Conservation (phyloP, 2,888 invertebrate species). For the Ichneumoninae sp. region DNA sequence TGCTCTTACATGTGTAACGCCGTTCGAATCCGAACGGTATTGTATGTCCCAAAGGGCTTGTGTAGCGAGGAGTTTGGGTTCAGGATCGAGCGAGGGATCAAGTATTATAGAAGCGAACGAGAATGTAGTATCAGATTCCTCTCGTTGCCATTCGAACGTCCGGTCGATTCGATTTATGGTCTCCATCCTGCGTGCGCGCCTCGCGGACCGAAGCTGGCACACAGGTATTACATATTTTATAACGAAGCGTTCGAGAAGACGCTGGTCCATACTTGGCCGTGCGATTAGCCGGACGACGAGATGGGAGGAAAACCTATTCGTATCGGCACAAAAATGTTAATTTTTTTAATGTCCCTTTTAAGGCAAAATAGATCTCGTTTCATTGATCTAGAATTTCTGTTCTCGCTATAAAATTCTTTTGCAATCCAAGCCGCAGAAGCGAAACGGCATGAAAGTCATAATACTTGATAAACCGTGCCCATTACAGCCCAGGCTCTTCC, state of each 20-base stretch:
- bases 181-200: slow-evolving; percentile 47
- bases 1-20: slow-evolving; percentile 55
- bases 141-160: slow-evolving; percentile 63
- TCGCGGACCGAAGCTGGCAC: slow-evolving; percentile 37
- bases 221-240: slow-evolving; percentile 5
- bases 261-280: background rate
- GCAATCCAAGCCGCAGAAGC: slow-evolving; percentile 17
- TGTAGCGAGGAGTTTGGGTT: slow-evolving; percentile 10
- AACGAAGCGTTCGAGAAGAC: background rate
- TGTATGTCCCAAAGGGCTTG: slow-evolving; percentile 11
- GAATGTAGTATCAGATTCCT: slow-evolving; percentile 62
- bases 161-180: slow-evolving; percentile 55
- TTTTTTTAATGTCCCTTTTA: background rate
- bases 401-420: background rate
- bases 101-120: slow-evolving; percentile 30
- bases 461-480: background rate
- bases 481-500: background rate
- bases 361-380: background rate
- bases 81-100: slow-evolving; percentile 44
- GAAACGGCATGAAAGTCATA: background rate
- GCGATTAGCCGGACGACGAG: background rate
- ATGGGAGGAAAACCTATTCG: background rate
- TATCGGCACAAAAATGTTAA: background rate
- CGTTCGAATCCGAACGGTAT: slow-evolving; percentile 36
- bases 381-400: background rate